Base-by-base conservation (phyloP, 2,113 vertebrate genomes). In the Maylandia zebra region DNA sequence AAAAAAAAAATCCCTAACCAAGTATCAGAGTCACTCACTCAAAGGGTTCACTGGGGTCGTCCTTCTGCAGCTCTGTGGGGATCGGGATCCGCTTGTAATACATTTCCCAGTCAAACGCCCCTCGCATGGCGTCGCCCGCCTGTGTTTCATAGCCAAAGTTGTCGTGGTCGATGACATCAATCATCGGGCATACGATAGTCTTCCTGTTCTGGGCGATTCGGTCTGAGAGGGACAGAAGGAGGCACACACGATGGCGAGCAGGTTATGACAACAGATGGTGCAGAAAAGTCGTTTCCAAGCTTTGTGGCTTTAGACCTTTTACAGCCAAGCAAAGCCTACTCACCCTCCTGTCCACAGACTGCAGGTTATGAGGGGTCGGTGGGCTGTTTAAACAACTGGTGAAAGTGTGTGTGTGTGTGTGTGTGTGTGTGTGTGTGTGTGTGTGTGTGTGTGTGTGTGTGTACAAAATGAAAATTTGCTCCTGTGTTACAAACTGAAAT, bases 21-120 rank as follows among this genome's bases (percentile, higher is more conserved):
- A n/a, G 59, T 8, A 41, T 43, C 30, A 74, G 19, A 61, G 12
- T 8, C 84, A 97, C 98, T 98, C 94, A 99, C 99, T 99, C 97
- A 61, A 99, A 99, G 7, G 98, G 98, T 83, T 99, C 98, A 6
- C 99, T 99, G 93, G 97, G 96, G 94, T 99, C 99, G 5, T 84
- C 82, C 79, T 97, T 98, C 95, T 98, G 98, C 74, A 99, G 92
- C 89, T 98, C 96, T 0, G 97, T n/a, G 13, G 99, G 99, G 91
- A 99, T 99, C 2, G 99, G 98, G 90, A 99, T 99, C 57, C 99
- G 97, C 84, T 99, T 99, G 96, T 99, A 99, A 95, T 97, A 99
- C 98, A 99, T 99, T 93, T 99, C 99, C 99, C 99, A 99, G 96
- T 99, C 99, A 17, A 99, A 99, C 2, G 98, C 99, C 1, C 99